A percentile compares a stretch with the other conserved stretches of the same genome.
Conservation (phyloP, 2,888 invertebrate genomes). For the Coleophora flavipennella region DNA sequence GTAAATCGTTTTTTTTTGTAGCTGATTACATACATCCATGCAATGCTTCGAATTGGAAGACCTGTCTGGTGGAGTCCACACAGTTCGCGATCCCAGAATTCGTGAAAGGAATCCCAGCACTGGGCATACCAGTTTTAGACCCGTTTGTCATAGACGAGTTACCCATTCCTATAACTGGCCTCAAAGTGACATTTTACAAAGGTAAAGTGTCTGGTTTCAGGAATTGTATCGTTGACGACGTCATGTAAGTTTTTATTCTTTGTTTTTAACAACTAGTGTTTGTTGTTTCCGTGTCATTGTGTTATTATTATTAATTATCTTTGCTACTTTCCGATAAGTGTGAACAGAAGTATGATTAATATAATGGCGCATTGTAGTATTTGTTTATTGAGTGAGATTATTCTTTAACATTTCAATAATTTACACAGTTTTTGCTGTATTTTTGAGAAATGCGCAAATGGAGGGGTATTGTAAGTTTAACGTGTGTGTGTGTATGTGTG, state of each 20-base stretch:
- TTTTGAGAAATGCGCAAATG: too few species aligned
- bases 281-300: neutral
- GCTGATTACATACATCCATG: slow-evolving; percentile 59
- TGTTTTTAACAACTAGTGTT: neutral
- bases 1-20: slow-evolving; percentile 15
- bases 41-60: slow-evolving; percentile 35
- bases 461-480: too few species aligned
- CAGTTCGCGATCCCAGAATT: slow-evolving; percentile 53
- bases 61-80: slow-evolving; percentile 44
- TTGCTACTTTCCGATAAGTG: too few species aligned
- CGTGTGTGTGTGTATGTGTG: too few species aligned
- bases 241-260: slow-evolving; percentile 38
- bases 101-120: slow-evolving; percentile 47
- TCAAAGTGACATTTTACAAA: slow-evolving; percentile 53
- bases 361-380: too few species aligned
- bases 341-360: too few species aligned
- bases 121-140: slow-evolving; percentile 42
- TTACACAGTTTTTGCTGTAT: too few species aligned
- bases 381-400: too few species aligned
- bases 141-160: slow-evolving; percentile 55
- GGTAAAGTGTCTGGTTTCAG: slow-evolving; percentile 56
- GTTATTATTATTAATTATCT: too few species aligned
- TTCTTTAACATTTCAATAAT: too few species aligned
- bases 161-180: slow-evolving; percentile 43
- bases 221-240: slow-evolving; percentile 51